A percentile compares a stretch with the other conserved stretches of the same genome.
Conservation (phyloP, 2,113 vertebrate genomes). For the Tragelaphus imberbis region DNA sequence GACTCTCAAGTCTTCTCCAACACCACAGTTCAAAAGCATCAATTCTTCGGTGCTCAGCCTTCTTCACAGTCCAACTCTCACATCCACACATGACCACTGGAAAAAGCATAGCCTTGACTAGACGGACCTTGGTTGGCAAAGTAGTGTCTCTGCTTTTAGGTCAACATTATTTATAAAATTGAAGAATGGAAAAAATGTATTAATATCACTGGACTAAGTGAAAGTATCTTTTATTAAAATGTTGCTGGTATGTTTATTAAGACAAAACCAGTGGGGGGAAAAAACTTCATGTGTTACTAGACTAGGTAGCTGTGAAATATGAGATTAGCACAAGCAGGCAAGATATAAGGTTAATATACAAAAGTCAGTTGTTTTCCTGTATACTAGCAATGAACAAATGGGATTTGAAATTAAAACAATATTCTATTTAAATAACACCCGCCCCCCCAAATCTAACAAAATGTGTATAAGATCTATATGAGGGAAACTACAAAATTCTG, state of each 20-base stretch:
- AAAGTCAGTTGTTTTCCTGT: background rate
- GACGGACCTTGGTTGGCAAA: too few species aligned
- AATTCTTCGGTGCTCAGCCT: too few species aligned
- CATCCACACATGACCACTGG: too few species aligned
- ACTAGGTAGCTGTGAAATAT: background rate
- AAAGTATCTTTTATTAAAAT: background rate
- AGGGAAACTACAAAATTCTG: background rate
- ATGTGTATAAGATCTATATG: background rate
- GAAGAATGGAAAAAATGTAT: background rate
- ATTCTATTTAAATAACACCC: background rate
- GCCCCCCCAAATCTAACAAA: background rate
- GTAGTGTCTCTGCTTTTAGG: too few species aligned
- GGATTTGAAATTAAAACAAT: background rate
- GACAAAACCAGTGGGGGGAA: background rate
- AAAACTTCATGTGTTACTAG: background rate
- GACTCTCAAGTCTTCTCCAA: too few species aligned
- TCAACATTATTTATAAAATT: background rate
- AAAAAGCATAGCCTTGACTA: too few species aligned
- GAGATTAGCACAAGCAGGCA: background rate
- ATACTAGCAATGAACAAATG: background rate
- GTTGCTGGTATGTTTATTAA: background rate
- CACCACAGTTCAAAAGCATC: too few species aligned
- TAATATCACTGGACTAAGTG: background rate
- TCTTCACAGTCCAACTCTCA: too few species aligned
- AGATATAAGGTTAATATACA: background rate